A percentile compares a stretch with the other conserved stretches of the same genome.
phyloP scores from a whole-genome alignment of 2,797 vertebrate species.

The Emydoidea blandingii region DNA sequence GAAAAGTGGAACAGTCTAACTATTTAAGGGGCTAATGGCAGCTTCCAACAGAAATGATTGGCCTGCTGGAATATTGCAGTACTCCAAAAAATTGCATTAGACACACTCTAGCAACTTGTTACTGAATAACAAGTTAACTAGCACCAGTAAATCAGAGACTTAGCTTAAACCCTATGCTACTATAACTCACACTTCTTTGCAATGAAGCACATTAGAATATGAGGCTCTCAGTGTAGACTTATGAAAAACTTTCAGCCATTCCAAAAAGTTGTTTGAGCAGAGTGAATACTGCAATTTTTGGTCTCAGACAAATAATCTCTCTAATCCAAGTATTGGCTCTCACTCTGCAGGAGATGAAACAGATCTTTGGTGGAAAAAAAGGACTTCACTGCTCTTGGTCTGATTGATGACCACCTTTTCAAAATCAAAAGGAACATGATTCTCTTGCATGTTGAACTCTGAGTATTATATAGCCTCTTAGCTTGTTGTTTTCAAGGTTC shows the following conservation, averaged over 20 bases:
- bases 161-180: neutral
- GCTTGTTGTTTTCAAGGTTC: neutral
- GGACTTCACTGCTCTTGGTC: neutral
- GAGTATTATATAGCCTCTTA: neutral
- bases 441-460: neutral
- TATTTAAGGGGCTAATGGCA: neutral
- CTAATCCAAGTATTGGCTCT: slow-evolving; percentile 18
- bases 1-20: neutral
- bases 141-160: slow-evolving; percentile 3
- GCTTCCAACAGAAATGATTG: neutral
- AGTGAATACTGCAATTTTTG: neutral
- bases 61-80: neutral
- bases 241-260: neutral
- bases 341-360: neutral
- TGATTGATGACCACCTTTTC: neutral
- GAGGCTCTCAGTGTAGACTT: neutral
- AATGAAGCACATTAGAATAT: neutral
- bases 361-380: slow-evolving; percentile 35
- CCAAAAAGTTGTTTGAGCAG: neutral
- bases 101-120: neutral
- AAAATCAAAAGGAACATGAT: slow-evolving; percentile 12
- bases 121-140: slow-evolving; percentile 15
- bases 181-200: neutral
- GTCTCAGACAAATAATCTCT: slow-evolving; percentile 11
- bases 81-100: neutral